A percentile compares a stretch with the other conserved stretches of the same genome.
These are phyloP conservation scores for Periplaneta americana DNA, from an alignment of 1,140 invertebrate species.

Conservation along the genomic window DNA sequence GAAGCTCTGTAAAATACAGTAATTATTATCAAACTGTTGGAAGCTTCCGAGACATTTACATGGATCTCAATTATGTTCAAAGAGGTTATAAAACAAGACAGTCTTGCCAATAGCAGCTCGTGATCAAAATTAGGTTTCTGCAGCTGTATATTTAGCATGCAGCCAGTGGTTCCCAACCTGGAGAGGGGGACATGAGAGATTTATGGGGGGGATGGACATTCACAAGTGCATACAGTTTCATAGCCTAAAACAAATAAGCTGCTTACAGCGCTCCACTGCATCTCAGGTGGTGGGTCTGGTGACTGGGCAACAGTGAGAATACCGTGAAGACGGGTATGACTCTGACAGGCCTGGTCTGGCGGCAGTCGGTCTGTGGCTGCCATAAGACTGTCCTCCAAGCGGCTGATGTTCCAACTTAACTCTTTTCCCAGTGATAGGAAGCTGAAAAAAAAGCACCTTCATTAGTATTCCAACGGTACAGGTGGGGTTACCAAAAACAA, in stretches of 20 bases:
- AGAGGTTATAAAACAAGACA: too few species aligned
- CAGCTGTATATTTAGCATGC: too few species aligned
- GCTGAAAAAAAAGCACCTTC: constrained; percentile 25
- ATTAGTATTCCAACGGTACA: background rate
- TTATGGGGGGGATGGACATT: too few species aligned
- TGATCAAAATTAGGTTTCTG: too few species aligned
- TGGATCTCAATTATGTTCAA: too few species aligned
- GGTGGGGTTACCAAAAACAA: background rate
- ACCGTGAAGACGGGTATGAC: constrained; percentile 49
- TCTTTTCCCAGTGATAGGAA: constrained; percentile 59
- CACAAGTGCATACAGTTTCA: too few species aligned
- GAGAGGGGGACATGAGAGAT: too few species aligned
- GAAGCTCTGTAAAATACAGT: constrained; percentile 33
- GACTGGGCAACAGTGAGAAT: constrained; percentile 30
- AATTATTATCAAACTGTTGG: too few species aligned
- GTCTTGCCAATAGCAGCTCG: too few species aligned
- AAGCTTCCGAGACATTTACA: too few species aligned
- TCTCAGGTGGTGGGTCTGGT: constrained; percentile 30
- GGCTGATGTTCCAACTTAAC: constrained; percentile 57
- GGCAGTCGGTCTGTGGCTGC: constrained; percentile 54
- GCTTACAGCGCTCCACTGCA: constrained; percentile 37
- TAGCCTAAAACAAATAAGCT: too few species aligned
- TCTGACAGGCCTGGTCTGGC: constrained; percentile 64
- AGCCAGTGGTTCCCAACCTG: too few species aligned
- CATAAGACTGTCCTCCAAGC: constrained; percentile 59